phyloP scores from a whole-genome alignment of 1,140 invertebrate species.

The Aphaenogaster ashmeadi region DNA sequence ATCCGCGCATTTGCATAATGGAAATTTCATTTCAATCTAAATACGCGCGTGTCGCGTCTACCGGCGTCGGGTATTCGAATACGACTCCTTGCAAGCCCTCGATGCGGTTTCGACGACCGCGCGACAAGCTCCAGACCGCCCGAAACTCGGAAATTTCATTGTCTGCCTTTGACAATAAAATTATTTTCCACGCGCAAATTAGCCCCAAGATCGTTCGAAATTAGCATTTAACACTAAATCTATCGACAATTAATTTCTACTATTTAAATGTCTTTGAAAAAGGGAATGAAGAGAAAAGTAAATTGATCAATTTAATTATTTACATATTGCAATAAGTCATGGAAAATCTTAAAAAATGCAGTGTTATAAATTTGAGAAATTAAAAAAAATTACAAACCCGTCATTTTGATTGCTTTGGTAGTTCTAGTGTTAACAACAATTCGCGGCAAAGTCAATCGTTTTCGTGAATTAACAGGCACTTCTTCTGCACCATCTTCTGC shows the following conservation, averaged over 20 bases:
- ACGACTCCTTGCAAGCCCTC: not conserved
- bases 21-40: conserved; percentile 67
- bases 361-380: too few species aligned
- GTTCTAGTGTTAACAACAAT: not conserved
- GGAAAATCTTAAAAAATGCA: too few species aligned
- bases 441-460: not conserved
- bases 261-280: too few species aligned
- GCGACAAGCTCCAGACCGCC: not conserved
- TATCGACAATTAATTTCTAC: too few species aligned
- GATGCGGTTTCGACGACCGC: not conserved
- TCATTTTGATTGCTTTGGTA: too few species aligned
- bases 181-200: not conserved
- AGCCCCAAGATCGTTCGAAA: not conserved
- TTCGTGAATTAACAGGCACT: not conserved
- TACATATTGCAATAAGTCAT: too few species aligned
- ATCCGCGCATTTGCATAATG: conserved; percentile 58
- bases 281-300: too few species aligned
- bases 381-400: too few species aligned
- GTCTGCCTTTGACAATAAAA: not conserved
- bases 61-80: not conserved
- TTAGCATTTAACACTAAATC: not conserved
- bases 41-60: conserved; percentile 25
- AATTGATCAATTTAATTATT: too few species aligned
- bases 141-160: conserved; percentile 6
- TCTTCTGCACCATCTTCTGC: not conserved